These are phyloP conservation scores for Apodemus speciosus DNA, from an alignment of 2,113 vertebrate species.

Conservation along the genomic window DNA sequence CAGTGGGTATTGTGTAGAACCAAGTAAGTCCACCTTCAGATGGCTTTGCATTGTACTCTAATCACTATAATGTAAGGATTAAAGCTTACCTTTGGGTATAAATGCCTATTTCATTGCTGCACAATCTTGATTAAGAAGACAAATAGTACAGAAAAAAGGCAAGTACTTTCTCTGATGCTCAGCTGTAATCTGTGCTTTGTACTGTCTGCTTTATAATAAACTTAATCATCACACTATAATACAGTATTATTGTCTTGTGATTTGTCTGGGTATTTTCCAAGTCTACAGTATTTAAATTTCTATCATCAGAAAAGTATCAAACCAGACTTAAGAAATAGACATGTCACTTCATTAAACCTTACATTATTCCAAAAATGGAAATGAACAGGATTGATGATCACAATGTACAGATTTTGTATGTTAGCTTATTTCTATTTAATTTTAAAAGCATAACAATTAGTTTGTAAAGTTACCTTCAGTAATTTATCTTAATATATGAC, in stretches of 20 bases:
- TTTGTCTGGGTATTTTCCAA: slow-evolving; percentile 12
- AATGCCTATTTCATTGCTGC: slow-evolving; percentile 7
- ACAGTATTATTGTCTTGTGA: not conserved
- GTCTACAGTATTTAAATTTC: slow-evolving; percentile 4
- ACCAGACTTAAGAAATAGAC: slow-evolving; percentile 34
- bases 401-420: slow-evolving; percentile 27
- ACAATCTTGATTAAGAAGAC: not conserved
- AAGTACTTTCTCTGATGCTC: not conserved
- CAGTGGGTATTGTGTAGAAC: not conserved
- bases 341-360: slow-evolving; percentile 29
- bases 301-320: not conserved
- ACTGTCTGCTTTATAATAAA: not conserved
- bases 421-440: slow-evolving; percentile 29
- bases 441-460: slow-evolving; percentile 16
- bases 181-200: not conserved
- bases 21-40: not conserved
- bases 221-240: not conserved
- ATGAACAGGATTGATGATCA: slow-evolving; percentile 27
- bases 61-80: not conserved
- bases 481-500: slow-evolving; percentile 31
- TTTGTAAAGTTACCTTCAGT: not conserved
- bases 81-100: not conserved
- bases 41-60: not conserved
- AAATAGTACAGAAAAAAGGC: not conserved
- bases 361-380: not conserved